These are phyloP conservation scores for Cossypha polioptera DNA, from an alignment of 2,797 vertebrate species.

Conservation along the genomic window DNA sequence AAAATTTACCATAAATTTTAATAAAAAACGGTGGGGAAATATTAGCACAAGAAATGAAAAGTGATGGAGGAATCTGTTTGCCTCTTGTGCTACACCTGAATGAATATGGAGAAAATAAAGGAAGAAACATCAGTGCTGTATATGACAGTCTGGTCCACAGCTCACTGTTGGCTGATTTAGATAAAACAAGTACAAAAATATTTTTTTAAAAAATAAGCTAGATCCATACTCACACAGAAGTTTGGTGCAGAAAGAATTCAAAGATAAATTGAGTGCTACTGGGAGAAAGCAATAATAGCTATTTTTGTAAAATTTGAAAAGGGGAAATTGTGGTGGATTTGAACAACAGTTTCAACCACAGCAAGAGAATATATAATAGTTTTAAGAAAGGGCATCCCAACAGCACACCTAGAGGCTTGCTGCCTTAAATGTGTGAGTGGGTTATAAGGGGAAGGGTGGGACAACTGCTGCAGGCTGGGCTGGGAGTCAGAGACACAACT, in stretches of 20 bases:
- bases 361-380: not conserved
- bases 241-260: not conserved
- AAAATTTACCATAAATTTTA: not conserved
- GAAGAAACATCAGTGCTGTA: not conserved
- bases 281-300: not conserved
- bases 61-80: not conserved
- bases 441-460: not conserved
- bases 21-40: not conserved
- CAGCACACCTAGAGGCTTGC: not conserved
- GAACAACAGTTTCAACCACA: not conserved
- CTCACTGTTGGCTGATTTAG: not conserved
- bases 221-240: not conserved
- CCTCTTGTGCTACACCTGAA: not conserved
- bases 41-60: not conserved
- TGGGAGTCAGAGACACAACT: not conserved
- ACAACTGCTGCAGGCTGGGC: not conserved
- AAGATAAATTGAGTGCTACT: not conserved
- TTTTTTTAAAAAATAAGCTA: not conserved
- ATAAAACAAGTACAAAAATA: not conserved
- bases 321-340: not conserved
- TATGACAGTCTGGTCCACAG: not conserved
- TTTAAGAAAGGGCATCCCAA: not conserved
- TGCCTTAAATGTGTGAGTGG: not conserved
- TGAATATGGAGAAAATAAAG: not conserved
- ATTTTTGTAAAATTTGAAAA: not conserved